Base-by-base conservation (phyloP, 2,113 vertebrate species). In the Rhinopomastus cyanomelas region DNA sequence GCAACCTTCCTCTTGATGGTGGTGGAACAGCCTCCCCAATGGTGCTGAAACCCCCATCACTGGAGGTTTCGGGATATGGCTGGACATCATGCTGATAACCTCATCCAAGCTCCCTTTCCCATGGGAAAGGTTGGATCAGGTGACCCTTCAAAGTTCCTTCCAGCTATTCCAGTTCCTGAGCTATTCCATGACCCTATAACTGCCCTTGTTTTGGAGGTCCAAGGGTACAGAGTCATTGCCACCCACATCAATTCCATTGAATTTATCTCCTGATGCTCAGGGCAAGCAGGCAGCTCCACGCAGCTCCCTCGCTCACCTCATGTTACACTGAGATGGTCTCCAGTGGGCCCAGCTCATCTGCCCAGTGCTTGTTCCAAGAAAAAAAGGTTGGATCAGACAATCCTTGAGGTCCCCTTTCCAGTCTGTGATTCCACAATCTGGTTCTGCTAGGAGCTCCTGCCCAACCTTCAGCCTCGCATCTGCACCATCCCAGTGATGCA, bases 401-500 rank as follows among this genome's bases (percentile, higher is more conserved):
- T 48, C 13, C n/a, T 22, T 5, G 36, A 73, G 60, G 32, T 22
- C 36, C 14, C 19, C n/a, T n/a, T 49, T 17, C 67, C 61, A 22
- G 3, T 9, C 22, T 49, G 30, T 32, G 5, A 19, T 32, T 12
- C 46, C 8, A 11, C 5, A 6, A 49, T 5, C 59, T 8, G 39
- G 48, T 32, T 36, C 39, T 6, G 1, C 5, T 20, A 44, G 69
- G 20, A 8, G 29, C 11, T 88, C n/a, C 60, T 73, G 36, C 23
- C 51, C 52, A 19, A 13, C 21, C 71, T 55, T 51, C 53, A 16
- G 11, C 39, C 51, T 57, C 75, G 56, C 2, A 1, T 42, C 55
- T 2, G 30, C 46, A 3, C n/a, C 32, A 1, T 9, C 23, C 15
- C 0, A 0, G 26, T 8, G 16, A 34, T 2, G 4, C 25, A 5